A percentile compares a stretch with the other conserved stretches of the same genome.
These are phyloP conservation scores for Polydrusus cervinus DNA, from an alignment of 2,888 invertebrate genomes.

Conservation along the genomic window DNA sequence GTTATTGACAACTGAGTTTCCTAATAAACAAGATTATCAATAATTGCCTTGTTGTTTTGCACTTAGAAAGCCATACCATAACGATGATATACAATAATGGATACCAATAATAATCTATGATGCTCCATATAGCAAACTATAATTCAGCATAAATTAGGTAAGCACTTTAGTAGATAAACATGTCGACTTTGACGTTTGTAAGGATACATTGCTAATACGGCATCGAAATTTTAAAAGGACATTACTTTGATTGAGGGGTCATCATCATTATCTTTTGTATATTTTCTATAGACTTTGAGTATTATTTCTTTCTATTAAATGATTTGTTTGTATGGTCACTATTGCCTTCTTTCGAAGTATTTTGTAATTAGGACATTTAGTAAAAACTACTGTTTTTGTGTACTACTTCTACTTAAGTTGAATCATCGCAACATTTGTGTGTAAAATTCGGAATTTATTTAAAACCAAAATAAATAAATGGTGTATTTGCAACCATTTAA, in stretches of 20 bases:
- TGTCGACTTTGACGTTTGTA: not conserved
- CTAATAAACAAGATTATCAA: not conserved
- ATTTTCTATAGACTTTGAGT: too few relatives aligned
- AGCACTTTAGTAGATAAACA: not conserved
- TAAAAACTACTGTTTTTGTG: too few relatives aligned
- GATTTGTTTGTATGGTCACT: too few relatives aligned
- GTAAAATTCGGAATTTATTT: not conserved
- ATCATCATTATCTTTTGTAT: too few relatives aligned
- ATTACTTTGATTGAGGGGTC: too few relatives aligned
- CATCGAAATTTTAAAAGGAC: too few relatives aligned
- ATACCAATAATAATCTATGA: constrained; percentile 3
- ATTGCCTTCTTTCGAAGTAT: too few relatives aligned
- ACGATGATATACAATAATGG: not conserved
- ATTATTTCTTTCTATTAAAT: too few relatives aligned
- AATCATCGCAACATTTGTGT: not conserved
- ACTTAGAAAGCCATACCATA: not conserved
- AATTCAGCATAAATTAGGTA: not conserved
- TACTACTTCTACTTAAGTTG: too few relatives aligned
- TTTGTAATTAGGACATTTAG: too few relatives aligned
- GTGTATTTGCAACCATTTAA: not conserved
- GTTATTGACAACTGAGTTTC: not conserved
- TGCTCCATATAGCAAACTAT: not conserved
- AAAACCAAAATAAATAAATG: not conserved
- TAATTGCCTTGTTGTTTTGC: not conserved
- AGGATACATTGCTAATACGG: too few relatives aligned